Conservation (phyloP, 2,888 invertebrate species). For the Drosophila ustulata region DNA sequence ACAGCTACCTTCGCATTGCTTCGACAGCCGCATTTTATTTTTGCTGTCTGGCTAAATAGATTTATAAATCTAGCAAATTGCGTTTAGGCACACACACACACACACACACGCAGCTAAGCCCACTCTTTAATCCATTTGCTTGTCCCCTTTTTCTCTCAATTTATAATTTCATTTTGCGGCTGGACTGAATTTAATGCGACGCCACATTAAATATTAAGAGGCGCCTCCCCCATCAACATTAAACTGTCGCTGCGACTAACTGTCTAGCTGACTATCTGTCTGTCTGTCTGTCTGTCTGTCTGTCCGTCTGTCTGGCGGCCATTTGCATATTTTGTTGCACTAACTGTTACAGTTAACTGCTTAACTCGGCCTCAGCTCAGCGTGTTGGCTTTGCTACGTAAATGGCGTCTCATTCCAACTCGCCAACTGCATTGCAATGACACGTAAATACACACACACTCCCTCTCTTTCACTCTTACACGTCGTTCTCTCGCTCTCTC, state of each 20-base stretch:
- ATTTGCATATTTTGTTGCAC: constrained; percentile 67
- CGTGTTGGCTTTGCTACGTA: constrained; percentile 59
- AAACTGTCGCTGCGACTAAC: background rate
- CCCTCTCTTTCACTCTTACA: background rate
- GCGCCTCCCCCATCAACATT: background rate
- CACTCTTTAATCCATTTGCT: constrained; percentile 5
- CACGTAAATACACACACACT: constrained; percentile 26
- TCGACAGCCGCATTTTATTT: constrained; percentile 38
- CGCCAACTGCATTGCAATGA: constrained; percentile 60
- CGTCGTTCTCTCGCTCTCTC: background rate
- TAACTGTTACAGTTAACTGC: constrained; percentile 44
- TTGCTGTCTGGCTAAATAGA: constrained; percentile 46
- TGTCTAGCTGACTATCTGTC: background rate
- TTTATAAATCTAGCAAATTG: constrained; percentile 62
- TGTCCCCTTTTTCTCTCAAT: constrained; percentile 18
- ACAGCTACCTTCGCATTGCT: background rate
- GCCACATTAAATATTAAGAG: constrained; percentile 48
- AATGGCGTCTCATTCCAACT: constrained; percentile 54
- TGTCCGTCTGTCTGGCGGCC: constrained; percentile 11
- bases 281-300: background rate
- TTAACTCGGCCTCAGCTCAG: constrained; percentile 32
- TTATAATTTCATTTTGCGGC: constrained; percentile 52
- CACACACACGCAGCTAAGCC: constrained; percentile 1
- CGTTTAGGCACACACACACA: constrained; percentile 32
- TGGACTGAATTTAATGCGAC: constrained; percentile 40